Evolutionary conservation across 2,113 vertebrate species (phyloP), one percentile per base, ranked within the genome.

Genomic region (Poicephalus meyeri): DNA sequence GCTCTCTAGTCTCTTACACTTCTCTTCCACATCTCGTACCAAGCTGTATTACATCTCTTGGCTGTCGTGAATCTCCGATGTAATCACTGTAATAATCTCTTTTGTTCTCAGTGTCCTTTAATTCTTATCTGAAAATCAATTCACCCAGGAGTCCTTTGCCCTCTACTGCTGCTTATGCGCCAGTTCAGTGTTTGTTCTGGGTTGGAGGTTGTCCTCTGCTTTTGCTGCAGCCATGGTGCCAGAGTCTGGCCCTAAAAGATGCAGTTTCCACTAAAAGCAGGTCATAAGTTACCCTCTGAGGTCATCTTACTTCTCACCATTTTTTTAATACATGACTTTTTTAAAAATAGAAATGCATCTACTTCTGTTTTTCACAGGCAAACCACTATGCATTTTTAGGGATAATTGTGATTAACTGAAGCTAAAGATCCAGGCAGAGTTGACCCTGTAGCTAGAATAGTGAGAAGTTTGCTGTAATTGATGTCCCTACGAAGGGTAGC

Each of bases 101-200:
- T 81, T 66, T 88, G 29, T 77, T 93, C 37, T 73, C n/a, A 42
- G 31, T 74, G 69, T 86, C 74, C 49, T 94, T 77, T 56, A 86
- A 49, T 46, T 73, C 44, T 90, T 72, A 56, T 6, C 39, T 93
- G 47, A 61, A 85, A 82, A 88, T 71, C 70, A 80, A 0, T 68
- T 91, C 28, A 37, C 50, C 17, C 33, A 53, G 60, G 26, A 66
- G 56, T 81, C 33, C 60, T 1, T 1, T 44, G 24, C 8, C 76
- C 39, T 77, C 61, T 79, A 13, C 46, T 76, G 41, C 42, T 74
- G 35, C 33, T 72, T 29, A 26, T 0, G 1, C 42, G 26, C 31
- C 10, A 47, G 9, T 26, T 83, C 31, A 29, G 21, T 42, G n/a
- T 74, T 39, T 12, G 15, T 39, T 58, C 44, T 87, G 56, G 26